Base-by-base conservation (phyloP, 1,140 invertebrate genomes). In the Homarus americanus region DNA sequence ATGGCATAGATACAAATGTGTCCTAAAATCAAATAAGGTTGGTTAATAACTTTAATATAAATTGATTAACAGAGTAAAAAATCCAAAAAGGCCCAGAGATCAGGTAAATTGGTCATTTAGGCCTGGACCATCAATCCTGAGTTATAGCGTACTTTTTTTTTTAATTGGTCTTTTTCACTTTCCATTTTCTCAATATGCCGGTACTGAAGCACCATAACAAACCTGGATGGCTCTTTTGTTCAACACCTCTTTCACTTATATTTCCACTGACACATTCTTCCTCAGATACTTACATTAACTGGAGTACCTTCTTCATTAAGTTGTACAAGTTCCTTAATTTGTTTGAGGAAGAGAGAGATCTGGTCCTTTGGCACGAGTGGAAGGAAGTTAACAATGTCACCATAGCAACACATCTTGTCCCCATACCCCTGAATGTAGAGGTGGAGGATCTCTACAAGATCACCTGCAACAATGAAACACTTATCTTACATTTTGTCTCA, bases 381-480 rank as follows among this genome's bases (percentile, higher is more conserved):
- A 36, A 87, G 80, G 66, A 87, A 91, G 63, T 91, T 86, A 24
- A 87, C 66, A 15, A 91, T 73, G 38, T 91, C 91, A 15, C 75
- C 84, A 63, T 87, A 87, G 63, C 91, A 91, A 72, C 91, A 91
- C 91, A 91, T 91, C 63, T 91, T 91, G 69, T 87, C 84, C 12
- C 91, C 91, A 78, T 82, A 87, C 1, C 36, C 78, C 20, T 76
- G 7, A 34, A 91, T 91, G 63, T 91, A 91, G 2, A n/a, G n/a
- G 10, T 53, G 34, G 15, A 91, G 85, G n/a, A 87, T 49, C 28
- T 91, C 91, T 28, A 58, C 32, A 36, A 86, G 32, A 75, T 87
- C 80, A 28, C 91, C 91, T 91, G 84, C 20, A 69, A 69, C 28
- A 32, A 12, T 69, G 17, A 78, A 78, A 78, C 17, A 24, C 32